Percentiles rank a stretch among this genome's conserved stretches.
Evolutionary conservation across 2,888 invertebrate genomes (phyloP).

Genomic region (Eurois occulta): DNA sequence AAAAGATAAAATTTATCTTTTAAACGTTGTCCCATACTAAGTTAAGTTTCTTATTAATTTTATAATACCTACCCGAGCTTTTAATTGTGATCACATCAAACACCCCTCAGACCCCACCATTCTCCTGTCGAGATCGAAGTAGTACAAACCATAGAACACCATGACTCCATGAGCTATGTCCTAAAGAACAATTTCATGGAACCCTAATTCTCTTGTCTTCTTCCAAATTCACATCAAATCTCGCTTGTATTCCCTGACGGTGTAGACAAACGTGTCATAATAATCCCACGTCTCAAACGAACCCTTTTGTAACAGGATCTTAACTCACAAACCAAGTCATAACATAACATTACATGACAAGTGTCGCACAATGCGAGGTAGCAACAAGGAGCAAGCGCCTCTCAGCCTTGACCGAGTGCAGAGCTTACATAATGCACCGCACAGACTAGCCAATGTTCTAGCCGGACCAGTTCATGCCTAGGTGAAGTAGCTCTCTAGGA

Average conservation of each 20-base stretch:
- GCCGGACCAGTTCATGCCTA: slow-evolving; percentile 21
- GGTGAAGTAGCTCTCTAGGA: background rate
- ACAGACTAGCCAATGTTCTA: background rate
- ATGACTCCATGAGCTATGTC: background rate
- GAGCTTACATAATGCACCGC: slow-evolving; percentile 38
- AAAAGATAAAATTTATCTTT: no score
- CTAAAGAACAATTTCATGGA: background rate
- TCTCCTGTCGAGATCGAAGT: background rate
- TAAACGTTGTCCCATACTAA: background rate
- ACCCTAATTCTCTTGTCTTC: background rate
- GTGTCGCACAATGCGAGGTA: background rate
- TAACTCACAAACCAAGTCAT: background rate
- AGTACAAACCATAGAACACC: background rate
- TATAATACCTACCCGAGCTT: background rate
- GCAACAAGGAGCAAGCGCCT: slow-evolving; percentile 50
- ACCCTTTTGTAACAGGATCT: background rate
- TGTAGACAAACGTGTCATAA: background rate
- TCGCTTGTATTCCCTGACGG: background rate
- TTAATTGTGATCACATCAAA: background rate
- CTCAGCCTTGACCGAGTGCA: slow-evolving; percentile 69
- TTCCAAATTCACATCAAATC: background rate
- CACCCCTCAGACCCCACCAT: no score
- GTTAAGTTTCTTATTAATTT: background rate
- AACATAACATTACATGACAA: background rate
- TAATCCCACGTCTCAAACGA: background rate